These are phyloP conservation scores for Meloidogyne chitwoodi DNA, from an alignment of 1,140 invertebrate genomes.

Conservation along the genomic window DNA sequence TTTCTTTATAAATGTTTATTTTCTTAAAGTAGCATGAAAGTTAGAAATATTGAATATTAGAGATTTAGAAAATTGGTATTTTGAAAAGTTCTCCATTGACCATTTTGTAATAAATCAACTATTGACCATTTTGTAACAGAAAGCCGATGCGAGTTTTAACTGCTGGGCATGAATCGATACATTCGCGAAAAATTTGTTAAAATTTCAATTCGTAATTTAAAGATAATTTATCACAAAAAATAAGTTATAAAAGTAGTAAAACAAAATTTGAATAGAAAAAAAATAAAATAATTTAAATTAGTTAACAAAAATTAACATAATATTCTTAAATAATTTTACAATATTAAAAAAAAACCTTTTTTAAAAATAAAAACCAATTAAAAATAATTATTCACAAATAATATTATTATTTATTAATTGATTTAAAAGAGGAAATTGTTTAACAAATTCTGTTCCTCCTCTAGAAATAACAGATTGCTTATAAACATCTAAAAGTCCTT, in stretches of 20 bases:
- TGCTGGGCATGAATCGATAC: not conserved
- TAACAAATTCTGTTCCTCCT: conserved; percentile 42
- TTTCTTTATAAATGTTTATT: not conserved
- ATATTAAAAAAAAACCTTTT: no score
- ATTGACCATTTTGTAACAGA: no score
- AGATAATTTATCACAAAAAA: no score
- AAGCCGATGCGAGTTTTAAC: no score
- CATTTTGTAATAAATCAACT: no score
- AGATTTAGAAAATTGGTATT: not conserved
- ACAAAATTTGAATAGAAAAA: no score
- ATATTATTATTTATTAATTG: conserved; percentile 30
- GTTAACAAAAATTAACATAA: not conserved
- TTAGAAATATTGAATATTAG: not conserved
- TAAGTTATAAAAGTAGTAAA: no score
- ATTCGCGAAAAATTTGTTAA: not conserved
- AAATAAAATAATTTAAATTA: not conserved
- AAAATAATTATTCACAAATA: not conserved
- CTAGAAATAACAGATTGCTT: conserved; percentile 44
- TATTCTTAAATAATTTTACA: no score
- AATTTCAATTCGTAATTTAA: no score
- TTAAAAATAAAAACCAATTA: not conserved
- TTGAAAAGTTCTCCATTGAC: not conserved
- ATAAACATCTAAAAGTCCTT: conserved; percentile 47
- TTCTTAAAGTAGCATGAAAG: not conserved
- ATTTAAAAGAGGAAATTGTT: conserved; percentile 37